Percentiles rank a stretch among this genome's conserved stretches.
Conservation (phyloP, 2,113 vertebrate genomes). For the Protobothrops flavoviridis region DNA sequence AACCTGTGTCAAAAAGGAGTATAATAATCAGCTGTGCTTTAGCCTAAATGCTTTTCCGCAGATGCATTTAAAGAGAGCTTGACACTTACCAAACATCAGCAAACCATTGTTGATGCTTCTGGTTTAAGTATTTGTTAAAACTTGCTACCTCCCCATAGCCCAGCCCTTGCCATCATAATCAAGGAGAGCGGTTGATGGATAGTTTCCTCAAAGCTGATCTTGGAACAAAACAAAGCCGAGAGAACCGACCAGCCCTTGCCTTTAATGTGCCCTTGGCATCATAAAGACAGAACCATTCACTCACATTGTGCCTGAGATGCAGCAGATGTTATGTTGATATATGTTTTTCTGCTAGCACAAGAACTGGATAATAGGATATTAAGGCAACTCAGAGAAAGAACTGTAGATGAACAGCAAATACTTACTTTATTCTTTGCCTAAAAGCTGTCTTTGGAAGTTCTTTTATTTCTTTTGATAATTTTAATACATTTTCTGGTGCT, state of each 20-base stretch:
- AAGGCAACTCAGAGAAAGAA: not conserved
- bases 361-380: not conserved
- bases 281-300: not conserved
- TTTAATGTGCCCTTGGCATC: not conserved
- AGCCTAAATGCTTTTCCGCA: not conserved
- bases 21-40: not conserved
- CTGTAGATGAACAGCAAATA: not conserved
- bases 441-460: not conserved
- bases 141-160: not conserved
- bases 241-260: not conserved
- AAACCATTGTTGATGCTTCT: not conserved
- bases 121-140: not conserved
- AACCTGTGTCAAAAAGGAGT: not conserved
- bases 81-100: not conserved
- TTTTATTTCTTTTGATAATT: not conserved
- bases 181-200: not conserved
- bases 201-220: not conserved
- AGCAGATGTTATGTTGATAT: not conserved
- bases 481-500: not conserved
- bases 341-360: not conserved
- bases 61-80: not conserved
- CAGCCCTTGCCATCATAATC: not conserved
- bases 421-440: not conserved
- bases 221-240: not conserved
- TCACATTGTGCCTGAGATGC: not conserved